Conservation (phyloP, 2,797 vertebrate genomes). For the Siniperca undulata region DNA sequence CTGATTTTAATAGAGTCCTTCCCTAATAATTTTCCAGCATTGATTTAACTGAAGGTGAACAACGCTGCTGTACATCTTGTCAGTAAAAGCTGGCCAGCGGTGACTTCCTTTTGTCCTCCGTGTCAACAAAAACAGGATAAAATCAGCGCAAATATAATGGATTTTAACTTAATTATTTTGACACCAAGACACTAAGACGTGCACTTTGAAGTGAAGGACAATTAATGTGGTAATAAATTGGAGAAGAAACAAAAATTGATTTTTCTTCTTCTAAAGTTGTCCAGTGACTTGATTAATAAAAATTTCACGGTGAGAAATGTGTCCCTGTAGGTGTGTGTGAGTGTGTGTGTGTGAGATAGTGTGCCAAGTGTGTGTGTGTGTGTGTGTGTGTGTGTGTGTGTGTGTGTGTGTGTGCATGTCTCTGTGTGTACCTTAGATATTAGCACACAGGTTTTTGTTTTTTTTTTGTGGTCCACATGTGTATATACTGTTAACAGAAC, state of each 20-base stretch:
- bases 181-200: slow-evolving; percentile 60
- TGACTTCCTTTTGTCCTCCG: slow-evolving; percentile 50
- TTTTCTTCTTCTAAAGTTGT: slow-evolving; percentile 81
- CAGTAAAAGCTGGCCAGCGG: slow-evolving; percentile 21
- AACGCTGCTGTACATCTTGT: slow-evolving; percentile 1
- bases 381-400: too few species aligned
- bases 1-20: slow-evolving; percentile 30
- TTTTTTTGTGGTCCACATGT: not conserved
- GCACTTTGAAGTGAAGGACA: slow-evolving; percentile 75
- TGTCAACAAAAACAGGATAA: slow-evolving; percentile 61
- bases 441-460: not conserved
- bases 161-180: slow-evolving; percentile 80
- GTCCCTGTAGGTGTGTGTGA: slow-evolving; percentile 69
- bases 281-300: slow-evolving; percentile 85
- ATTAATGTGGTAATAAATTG: slow-evolving; percentile 80
- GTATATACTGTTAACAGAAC: not conserved
- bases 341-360: not conserved
- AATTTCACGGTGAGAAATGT: slow-evolving; percentile 77
- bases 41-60: slow-evolving; percentile 49
- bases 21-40: slow-evolving; percentile 25
- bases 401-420: slow-evolving; percentile 15
- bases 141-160: slow-evolving; percentile 73
- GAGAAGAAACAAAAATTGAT: slow-evolving; percentile 84
- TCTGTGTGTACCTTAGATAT: slow-evolving; percentile 3
- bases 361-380: slow-evolving; percentile 20